A percentile compares a stretch with the other conserved stretches of the same genome.
Conservation (phyloP, 2,113 vertebrate genomes). For the Dromiciops gliroides region DNA sequence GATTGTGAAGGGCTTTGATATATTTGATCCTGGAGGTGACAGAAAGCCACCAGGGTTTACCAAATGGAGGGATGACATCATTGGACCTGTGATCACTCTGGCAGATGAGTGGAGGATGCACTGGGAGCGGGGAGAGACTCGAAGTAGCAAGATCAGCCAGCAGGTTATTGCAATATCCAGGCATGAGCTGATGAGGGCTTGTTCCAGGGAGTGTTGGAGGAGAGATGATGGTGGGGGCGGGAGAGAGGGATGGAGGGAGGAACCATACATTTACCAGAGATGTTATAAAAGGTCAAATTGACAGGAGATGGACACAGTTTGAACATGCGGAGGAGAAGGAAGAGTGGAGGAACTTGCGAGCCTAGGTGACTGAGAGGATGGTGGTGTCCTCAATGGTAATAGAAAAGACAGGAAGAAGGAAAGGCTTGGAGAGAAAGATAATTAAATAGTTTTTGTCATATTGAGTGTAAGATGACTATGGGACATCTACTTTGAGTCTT, state of each 20-base stretch:
- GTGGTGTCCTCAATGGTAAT: neutral
- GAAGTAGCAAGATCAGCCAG: too few species aligned
- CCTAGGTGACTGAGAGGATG: too few species aligned
- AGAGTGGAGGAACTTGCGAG: too few species aligned
- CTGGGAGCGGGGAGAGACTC: too few species aligned
- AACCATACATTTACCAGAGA: neutral
- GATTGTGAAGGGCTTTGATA: neutral
- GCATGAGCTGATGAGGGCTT: too few species aligned
- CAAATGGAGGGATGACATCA: neutral
- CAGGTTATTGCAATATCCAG: neutral
- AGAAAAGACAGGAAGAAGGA: neutral
- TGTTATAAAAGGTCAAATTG: neutral
- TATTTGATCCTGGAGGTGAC: neutral
- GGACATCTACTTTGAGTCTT: neutral
- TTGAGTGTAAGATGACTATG: neutral
- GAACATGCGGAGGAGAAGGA: neutral
- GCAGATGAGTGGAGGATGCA: neutral
- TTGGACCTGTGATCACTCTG: neutral
- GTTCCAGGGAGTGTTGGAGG: neutral
- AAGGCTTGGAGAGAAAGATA: neutral
- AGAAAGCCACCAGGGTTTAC: neutral
- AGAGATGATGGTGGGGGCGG: too few species aligned
- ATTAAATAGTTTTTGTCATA: neutral
- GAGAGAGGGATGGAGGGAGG: too few species aligned
- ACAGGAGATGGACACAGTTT: neutral